Evolutionary conservation across 2,797 vertebrate genomes (phyloP), one percentile per base, ranked within the genome.

Genomic region (Gallinago stenura): DNA sequence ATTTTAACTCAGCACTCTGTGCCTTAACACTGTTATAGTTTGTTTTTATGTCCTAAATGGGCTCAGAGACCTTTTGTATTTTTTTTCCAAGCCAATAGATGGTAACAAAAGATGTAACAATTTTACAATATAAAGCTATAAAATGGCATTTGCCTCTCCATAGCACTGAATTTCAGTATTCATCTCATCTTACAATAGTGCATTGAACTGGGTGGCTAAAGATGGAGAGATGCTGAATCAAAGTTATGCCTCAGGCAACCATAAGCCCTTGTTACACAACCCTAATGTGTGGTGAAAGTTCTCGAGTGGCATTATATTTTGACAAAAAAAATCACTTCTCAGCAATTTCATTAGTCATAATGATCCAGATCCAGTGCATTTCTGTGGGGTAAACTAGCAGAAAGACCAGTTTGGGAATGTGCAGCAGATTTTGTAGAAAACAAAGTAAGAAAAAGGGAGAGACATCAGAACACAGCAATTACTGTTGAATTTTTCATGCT

Each of bases 401-500:
- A 95, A 96, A 95, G 78, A 91, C 72, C 85, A 95, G 93, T 96
- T 69, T 95, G 95, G 89, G 93, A 95, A 95, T 81, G 93, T 87
- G 68, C 60, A 71, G 76, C 51, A 78, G 91, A 95, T 73, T 95
- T 81, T 88, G 73, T 62, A 71, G 78, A 85, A 94, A 95, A 94
- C 37, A 93, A 94, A 94, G 83, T 80, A 83, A 83, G 82, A 91
- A 94, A 92, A 96, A 95, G 77, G 22, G 82, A 96, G 77, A 95
- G 76, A 95, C 72, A 96, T 89, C 89, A 90, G 93, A 96, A 91
- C 79, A 94, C 62, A 87, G 87, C 89, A 95, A 96, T 93, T 97
- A 95, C 97, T 97, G 93, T 91, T 97, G 95, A 97, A 97, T 97
- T 97, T 97, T 97, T 97, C 96, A 97, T 97, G 97, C 95, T 97